phyloP scores from a whole-genome alignment of 2,113 vertebrate genomes.

The Muntiacus reevesi region DNA sequence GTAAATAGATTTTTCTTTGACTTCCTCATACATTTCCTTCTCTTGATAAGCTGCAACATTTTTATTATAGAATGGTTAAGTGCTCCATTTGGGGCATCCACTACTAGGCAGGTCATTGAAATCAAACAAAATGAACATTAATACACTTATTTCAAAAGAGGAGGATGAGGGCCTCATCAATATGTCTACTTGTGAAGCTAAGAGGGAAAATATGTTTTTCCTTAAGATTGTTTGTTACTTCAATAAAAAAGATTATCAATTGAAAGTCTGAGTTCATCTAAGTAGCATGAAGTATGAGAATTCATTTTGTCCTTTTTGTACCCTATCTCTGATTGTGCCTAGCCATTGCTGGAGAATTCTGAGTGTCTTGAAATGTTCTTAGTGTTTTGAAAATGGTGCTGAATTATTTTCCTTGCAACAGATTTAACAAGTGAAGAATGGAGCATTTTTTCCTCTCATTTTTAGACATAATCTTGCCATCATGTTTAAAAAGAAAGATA shows the following conservation, averaged over 20 bases:
- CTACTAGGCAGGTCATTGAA: background rate
- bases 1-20: constrained; percentile 5
- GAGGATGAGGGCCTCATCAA: background rate
- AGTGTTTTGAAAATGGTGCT: background rate
- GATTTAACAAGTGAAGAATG: constrained; percentile 24
- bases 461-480: constrained; percentile 57
- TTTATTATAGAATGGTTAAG: background rate
- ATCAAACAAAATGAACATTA: background rate
- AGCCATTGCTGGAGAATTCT: background rate
- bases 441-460: background rate
- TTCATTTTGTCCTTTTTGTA: background rate
- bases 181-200: background rate
- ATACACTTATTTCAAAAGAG: background rate
- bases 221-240: background rate
- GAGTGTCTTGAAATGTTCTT: background rate
- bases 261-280: background rate
- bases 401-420: constrained; percentile 10
- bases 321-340: background rate
- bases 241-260: background rate
- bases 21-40: background rate
- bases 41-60: background rate
- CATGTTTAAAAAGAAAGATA: constrained; percentile 51
- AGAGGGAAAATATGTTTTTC: background rate
- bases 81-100: background rate
- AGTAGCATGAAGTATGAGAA: background rate